Conservation (phyloP, 2,888 invertebrate species). For the Xylocampa areola region DNA sequence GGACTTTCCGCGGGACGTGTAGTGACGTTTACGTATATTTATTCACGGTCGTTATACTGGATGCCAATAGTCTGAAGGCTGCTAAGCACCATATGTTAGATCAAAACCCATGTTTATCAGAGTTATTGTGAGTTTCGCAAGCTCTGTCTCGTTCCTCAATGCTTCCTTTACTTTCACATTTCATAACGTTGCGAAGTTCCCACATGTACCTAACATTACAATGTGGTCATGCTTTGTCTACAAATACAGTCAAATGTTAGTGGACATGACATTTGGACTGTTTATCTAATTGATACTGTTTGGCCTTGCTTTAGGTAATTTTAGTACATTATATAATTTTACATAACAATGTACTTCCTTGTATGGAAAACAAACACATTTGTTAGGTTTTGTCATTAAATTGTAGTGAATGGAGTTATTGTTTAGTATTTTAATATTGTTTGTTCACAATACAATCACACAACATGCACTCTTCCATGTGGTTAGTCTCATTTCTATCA, state of each 20-base stretch:
- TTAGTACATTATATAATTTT: constrained; percentile 58
- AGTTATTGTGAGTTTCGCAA: constrained; percentile 25
- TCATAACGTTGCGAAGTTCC: constrained; percentile 63
- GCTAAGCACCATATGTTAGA: constrained; percentile 66
- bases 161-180: constrained; percentile 51
- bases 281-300: constrained; percentile 23
- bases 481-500: neutral
- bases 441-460: constrained; percentile 8
- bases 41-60: constrained; percentile 64
- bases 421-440: constrained; percentile 8
- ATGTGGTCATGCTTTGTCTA: constrained; percentile 56
- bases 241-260: constrained; percentile 13
- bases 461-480: neutral
- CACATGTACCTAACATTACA: constrained; percentile 52
- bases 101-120: constrained; percentile 1
- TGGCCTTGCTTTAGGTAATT: constrained; percentile 57
- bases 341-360: constrained; percentile 45
- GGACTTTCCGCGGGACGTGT: constrained; percentile 74
- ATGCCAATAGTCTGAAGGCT: constrained; percentile 58
- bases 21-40: constrained; percentile 76
- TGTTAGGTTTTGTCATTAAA: constrained; percentile 17
- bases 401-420: constrained; percentile 15
- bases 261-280: constrained; percentile 25
- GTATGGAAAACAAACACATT: constrained; percentile 10
- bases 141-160: constrained; percentile 3